Evolutionary conservation across 2,888 invertebrate genomes (phyloP).

Genomic region (Ichneumon xanthorius): DNA sequence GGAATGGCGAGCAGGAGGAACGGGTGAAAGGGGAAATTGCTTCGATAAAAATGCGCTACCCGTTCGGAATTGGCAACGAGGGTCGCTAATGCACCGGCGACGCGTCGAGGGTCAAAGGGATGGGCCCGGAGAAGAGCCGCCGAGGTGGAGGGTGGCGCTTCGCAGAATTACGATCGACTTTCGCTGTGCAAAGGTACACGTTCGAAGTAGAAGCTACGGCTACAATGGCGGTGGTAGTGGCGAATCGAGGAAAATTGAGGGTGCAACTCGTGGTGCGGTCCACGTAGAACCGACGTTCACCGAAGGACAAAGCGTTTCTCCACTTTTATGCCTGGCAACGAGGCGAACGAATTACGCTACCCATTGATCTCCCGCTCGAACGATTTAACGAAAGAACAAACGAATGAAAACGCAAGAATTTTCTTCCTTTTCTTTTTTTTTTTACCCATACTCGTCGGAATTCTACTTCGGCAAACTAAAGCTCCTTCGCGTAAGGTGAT

Average conservation of each 20-base stretch:
- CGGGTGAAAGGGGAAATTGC: conserved; percentile 71
- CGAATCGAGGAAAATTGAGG: conserved; percentile 66
- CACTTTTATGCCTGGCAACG: conserved; percentile 64
- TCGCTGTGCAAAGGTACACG: conserved; percentile 59
- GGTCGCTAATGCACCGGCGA: conserved; percentile 68
- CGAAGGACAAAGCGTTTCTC: conserved; percentile 65
- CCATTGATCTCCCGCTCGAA: conserved; percentile 61
- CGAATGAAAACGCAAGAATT: conserved; percentile 30
- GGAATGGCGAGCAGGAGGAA: not conserved
- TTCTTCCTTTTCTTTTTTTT: not conserved
- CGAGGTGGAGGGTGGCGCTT: conserved; percentile 45
- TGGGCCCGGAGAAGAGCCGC: conserved; percentile 28
- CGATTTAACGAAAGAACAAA: conserved; percentile 44
- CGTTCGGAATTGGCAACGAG: conserved; percentile 73
- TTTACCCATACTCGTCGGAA: conserved; percentile 19
- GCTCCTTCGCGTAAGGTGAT: not conserved
- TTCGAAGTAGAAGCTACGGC: conserved; percentile 46
- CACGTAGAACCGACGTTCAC: conserved; percentile 43
- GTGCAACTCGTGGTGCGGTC: conserved; percentile 53
- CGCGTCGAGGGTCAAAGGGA: conserved; percentile 57
- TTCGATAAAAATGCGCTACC: conserved; percentile 71
- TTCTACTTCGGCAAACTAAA: conserved; percentile 16
- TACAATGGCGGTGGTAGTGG: conserved; percentile 41
- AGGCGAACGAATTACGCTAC: conserved; percentile 63
- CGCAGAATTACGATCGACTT: conserved; percentile 66